A percentile compares a stretch with the other conserved stretches of the same genome.
phyloP scores from a whole-genome alignment of 2,888 invertebrate species.

The Marasmarcha lunaedactyla region DNA sequence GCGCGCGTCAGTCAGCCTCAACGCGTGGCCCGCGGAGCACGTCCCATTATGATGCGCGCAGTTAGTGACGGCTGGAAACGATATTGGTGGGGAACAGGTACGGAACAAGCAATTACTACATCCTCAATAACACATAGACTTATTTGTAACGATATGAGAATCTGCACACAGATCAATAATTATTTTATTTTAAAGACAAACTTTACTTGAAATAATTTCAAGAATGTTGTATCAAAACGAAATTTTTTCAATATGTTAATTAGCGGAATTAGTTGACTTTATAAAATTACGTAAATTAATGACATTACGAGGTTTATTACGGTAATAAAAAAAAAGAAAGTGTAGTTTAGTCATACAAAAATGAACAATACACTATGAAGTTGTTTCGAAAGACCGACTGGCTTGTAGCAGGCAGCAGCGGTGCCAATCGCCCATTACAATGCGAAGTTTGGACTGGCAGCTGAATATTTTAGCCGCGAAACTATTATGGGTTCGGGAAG shows the following conservation, averaged over 20 bases:
- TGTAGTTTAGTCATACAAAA: no score
- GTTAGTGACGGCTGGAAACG: conserved; percentile 59
- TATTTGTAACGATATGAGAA: conserved; percentile 24
- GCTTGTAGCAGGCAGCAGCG: no score
- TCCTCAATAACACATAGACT: conserved; percentile 41
- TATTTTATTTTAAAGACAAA: no score
- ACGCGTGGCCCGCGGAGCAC: conserved; percentile 49
- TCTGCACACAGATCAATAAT: conserved; percentile 5
- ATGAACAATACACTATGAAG: no score
- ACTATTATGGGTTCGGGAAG: neutral
- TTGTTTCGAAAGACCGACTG: no score
- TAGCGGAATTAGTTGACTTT: no score
- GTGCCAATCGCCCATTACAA: neutral
- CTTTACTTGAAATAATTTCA: no score
- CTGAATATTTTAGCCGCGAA: conserved; percentile 1
- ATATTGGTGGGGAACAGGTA: conserved; percentile 68
- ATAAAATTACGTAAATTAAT: no score
- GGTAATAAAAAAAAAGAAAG: no score
- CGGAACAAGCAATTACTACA: conserved; percentile 46
- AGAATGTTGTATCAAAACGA: no score
- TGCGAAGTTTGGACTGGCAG: conserved; percentile 8
- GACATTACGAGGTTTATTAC: no score
- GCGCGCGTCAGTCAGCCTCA: conserved; percentile 41
- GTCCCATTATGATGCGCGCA: conserved; percentile 55
- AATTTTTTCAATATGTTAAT: no score